Percentiles rank a stretch among this genome's conserved stretches.
Conservation (phyloP, 2,888 invertebrate genomes). For the Andrena chrysosceles region DNA sequence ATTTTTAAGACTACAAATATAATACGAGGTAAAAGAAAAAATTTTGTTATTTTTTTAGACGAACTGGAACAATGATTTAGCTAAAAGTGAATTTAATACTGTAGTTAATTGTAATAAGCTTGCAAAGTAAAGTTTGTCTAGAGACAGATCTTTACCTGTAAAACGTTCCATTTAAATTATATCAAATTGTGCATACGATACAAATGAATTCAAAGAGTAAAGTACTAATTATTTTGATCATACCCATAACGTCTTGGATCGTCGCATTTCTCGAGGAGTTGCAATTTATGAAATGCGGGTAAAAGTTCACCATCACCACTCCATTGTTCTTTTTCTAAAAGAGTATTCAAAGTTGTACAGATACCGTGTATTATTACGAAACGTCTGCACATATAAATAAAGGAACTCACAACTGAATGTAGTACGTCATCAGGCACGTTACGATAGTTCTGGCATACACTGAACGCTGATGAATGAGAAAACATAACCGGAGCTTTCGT, state of each 20-base stretch:
- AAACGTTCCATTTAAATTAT: neutral
- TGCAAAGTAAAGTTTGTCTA: no score
- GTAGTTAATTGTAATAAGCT: no score
- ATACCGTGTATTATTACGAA: no score
- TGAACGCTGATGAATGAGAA: slow-evolving; percentile 87
- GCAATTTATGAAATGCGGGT: slow-evolving; percentile 87
- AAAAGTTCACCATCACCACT: slow-evolving; percentile 92
- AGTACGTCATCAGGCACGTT: slow-evolving; percentile 88
- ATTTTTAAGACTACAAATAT: no score
- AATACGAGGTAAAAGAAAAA: no score
- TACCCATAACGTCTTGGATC: slow-evolving; percentile 89
- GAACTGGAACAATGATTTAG: no score
- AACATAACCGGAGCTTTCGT: slow-evolving; percentile 88
- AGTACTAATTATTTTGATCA: slow-evolving; percentile 41
- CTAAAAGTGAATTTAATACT: no score
- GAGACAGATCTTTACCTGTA: no score
- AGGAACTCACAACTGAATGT: slow-evolving; percentile 84
- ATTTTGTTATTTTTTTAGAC: no score
- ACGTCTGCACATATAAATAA: neutral
- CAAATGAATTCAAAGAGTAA: neutral
- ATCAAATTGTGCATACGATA: neutral
- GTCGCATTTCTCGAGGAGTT: slow-evolving; percentile 85
- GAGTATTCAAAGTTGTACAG: neutral
- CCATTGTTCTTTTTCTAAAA: slow-evolving; percentile 89
- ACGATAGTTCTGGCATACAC: slow-evolving; percentile 85